Evolutionary conservation across 2,888 invertebrate species (phyloP).

Genomic region (Fragum whitleyi): DNA sequence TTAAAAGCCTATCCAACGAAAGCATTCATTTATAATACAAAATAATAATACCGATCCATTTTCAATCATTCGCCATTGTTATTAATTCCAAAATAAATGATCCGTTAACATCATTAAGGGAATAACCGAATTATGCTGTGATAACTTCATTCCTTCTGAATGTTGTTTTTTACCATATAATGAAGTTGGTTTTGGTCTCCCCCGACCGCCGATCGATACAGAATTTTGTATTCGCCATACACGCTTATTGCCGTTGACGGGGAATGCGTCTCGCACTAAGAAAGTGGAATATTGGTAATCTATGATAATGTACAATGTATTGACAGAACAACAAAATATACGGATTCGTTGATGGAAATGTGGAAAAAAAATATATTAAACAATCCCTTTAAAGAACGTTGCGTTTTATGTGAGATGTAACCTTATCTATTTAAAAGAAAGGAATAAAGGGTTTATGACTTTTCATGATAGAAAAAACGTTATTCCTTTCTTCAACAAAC

Average conservation of each 20-base stretch:
- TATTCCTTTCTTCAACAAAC: too few species aligned
- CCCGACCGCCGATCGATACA: slow-evolving; percentile 39
- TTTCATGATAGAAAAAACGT: too few species aligned
- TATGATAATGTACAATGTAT: slow-evolving; percentile 14
- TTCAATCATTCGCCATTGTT: not conserved
- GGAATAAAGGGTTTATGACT: too few species aligned
- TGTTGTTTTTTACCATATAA: slow-evolving; percentile 46
- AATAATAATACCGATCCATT: not conserved
- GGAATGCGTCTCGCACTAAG: slow-evolving; percentile 13
- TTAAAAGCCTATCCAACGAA: not conserved
- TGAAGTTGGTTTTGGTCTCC: slow-evolving; percentile 31
- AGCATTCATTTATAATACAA: slow-evolving; percentile 7
- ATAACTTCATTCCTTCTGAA: slow-evolving; percentile 16
- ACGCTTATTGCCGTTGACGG: slow-evolving; percentile 32
- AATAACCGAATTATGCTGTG: not conserved
- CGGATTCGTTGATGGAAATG: not conserved
- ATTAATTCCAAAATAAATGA: slow-evolving; percentile 21
- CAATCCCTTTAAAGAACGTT: too few species aligned
- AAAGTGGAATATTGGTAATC: slow-evolving; percentile 30
- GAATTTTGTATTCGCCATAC: slow-evolving; percentile 30
- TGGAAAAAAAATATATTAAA: too few species aligned
- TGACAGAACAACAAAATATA: slow-evolving; percentile 3
- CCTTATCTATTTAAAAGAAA: too few species aligned
- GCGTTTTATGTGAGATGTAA: too few species aligned
- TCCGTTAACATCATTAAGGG: not conserved